A percentile compares a stretch with the other conserved stretches of the same genome.
Conservation (phyloP, 2,888 invertebrate species). For the Scaptomyza parva region DNA sequence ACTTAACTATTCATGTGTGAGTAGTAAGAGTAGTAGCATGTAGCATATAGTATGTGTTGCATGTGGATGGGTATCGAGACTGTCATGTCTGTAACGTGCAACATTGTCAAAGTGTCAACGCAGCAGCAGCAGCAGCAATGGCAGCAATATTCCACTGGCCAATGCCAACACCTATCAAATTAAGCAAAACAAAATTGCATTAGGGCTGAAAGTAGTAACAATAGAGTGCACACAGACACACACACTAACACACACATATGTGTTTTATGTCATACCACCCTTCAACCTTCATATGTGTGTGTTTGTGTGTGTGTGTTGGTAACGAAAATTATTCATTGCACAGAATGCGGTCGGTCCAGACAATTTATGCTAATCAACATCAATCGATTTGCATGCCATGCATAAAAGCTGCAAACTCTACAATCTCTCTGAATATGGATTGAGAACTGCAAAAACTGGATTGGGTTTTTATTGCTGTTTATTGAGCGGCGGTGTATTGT, state of each 20-base stretch:
- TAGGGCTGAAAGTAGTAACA: conserved; percentile 58
- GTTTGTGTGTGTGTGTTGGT: conserved; percentile 32
- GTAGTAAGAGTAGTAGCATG: too few relatives aligned
- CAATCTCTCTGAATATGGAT: conserved; percentile 1
- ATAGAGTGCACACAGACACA: conserved; percentile 10
- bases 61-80: conserved; percentile 1
- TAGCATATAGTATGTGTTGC: too few relatives aligned
- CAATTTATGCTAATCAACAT: conserved; percentile 83
- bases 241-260: too few relatives aligned
- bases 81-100: conserved; percentile 43
- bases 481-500: conserved; percentile 66
- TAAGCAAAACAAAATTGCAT: conserved; percentile 79
- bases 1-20: conserved; percentile 1
- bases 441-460: conserved; percentile 1
- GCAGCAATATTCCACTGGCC: conserved; percentile 34
- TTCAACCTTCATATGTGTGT: conserved; percentile 4
- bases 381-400: conserved; percentile 78
- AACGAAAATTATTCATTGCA: conserved; percentile 78
- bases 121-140: conserved; percentile 15
- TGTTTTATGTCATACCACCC: too few relatives aligned
- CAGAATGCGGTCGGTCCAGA: conserved; percentile 81
- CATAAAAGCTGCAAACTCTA: conserved; percentile 45
- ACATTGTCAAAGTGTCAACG: conserved; percentile 59
- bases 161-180: conserved; percentile 80
- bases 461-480: conserved; percentile 56